Evolutionary conservation across 2,113 vertebrate genomes (phyloP).

Genomic region (Ondatra zibethicus): DNA sequence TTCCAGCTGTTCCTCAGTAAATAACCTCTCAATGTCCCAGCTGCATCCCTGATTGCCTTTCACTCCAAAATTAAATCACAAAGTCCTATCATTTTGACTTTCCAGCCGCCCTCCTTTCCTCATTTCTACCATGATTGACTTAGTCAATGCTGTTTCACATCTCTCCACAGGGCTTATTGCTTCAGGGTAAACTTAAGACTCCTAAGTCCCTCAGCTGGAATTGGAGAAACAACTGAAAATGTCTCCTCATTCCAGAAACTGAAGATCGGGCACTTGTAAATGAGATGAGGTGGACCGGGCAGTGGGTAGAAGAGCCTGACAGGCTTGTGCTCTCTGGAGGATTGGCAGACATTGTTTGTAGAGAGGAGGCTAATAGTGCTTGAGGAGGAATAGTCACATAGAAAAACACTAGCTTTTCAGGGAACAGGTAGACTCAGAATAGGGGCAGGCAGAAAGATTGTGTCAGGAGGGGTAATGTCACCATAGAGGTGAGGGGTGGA

Average conservation of each 20-base stretch:
- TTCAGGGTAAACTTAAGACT: constrained; percentile 25
- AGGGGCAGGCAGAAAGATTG: not conserved
- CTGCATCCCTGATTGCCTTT: not conserved
- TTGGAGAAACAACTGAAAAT: constrained; percentile 20
- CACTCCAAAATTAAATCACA: not conserved
- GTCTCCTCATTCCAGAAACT: not conserved
- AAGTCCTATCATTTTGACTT: not conserved
- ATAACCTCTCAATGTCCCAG: not conserved
- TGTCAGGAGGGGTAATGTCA: not conserved
- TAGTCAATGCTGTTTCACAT: not conserved
- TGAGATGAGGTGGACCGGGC: not conserved
- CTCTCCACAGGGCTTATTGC: not conserved
- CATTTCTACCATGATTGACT: not conserved
- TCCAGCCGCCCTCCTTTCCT: not conserved
- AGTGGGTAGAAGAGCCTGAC: not conserved
- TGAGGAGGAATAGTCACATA: not conserved
- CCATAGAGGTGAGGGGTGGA: not conserved
- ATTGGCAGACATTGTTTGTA: not conserved
- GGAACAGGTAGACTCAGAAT: not conserved
- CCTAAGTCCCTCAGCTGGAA: not conserved
- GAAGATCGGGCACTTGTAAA: not conserved
- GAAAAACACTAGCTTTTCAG: not conserved
- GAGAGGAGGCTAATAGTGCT: not conserved
- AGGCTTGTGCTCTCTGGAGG: not conserved
- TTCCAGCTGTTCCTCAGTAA: no score